Evolutionary conservation across 2,888 invertebrate genomes (phyloP).

Genomic region (Philereme transversata): DNA sequence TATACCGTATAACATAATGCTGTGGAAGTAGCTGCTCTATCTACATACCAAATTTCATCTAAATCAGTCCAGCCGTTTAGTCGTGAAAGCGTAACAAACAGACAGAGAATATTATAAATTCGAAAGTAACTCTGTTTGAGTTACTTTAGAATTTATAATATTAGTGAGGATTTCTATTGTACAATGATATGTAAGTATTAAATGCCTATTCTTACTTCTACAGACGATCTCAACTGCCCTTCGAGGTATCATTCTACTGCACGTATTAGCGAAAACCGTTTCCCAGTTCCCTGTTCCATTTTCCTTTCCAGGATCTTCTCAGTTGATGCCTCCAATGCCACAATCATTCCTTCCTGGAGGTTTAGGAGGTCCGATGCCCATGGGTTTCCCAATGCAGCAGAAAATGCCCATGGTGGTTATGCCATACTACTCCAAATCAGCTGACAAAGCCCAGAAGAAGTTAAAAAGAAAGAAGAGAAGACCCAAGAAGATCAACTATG

Average conservation of each 20-base stretch:
- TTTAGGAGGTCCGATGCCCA: slow-evolving; percentile 32
- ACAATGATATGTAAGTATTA: neutral
- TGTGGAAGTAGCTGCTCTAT: too few species aligned
- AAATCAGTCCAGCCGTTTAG: too few species aligned
- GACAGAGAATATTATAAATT: too few species aligned
- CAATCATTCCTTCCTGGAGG: slow-evolving; percentile 35
- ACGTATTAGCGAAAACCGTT: slow-evolving; percentile 24
- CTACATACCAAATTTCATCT: too few species aligned
- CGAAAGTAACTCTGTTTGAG: too few species aligned
- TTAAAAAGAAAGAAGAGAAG: slow-evolving; percentile 36
- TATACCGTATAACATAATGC: too few species aligned
- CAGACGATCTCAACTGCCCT: slow-evolving; percentile 33
- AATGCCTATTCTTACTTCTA: slow-evolving; percentile 1
- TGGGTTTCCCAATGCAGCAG: slow-evolving; percentile 48
- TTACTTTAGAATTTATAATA: too few species aligned
- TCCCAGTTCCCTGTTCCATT: slow-evolving; percentile 34
- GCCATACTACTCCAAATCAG: slow-evolving; percentile 62
- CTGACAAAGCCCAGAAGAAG: slow-evolving; percentile 43
- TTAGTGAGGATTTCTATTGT: too few species aligned
- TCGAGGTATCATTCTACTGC: slow-evolving; percentile 26
- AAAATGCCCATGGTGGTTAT: slow-evolving; percentile 66
- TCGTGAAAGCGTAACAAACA: too few species aligned
- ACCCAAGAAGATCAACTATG: slow-evolving; percentile 27
- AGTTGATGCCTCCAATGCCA: slow-evolving; percentile 42
- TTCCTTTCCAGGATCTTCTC: slow-evolving; percentile 24